Percentiles rank a stretch among this genome's conserved stretches.
phyloP scores from a whole-genome alignment of 2,113 vertebrate species.

The Syngnathus typhle region DNA sequence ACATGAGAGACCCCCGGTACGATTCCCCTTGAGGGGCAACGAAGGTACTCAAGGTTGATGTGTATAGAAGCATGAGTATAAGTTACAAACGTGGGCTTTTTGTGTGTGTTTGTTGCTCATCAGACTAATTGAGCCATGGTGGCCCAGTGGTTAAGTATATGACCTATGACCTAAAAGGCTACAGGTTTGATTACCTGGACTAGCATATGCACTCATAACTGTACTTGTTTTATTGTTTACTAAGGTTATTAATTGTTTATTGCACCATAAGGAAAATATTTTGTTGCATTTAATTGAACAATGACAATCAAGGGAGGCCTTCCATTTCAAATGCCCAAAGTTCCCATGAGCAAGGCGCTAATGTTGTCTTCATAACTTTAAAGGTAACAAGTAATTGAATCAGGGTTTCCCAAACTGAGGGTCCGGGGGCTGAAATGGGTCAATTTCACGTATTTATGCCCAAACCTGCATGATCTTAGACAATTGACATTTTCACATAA shows the following conservation, averaged over 20 bases:
- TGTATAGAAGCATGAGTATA: neutral
- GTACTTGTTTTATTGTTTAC: neutral
- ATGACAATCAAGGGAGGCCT: neutral
- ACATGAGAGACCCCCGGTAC: neutral
- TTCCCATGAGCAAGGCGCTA: neutral
- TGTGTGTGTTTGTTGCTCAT: neutral
- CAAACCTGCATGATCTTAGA: neutral
- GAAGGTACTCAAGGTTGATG: neutral
- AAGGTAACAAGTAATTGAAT: neutral
- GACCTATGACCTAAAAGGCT: constrained; percentile 1
- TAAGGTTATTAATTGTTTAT: neutral
- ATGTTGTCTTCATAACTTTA: neutral
- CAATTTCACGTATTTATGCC: neutral
- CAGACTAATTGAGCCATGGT: neutral
- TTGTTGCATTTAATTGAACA: too few species aligned
- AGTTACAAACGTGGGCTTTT: neutral
- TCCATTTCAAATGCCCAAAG: neutral
- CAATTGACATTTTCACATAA: constrained; percentile 1
- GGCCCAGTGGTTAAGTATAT: neutral
- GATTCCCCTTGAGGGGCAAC: neutral
- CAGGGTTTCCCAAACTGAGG: neutral
- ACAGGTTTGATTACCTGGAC: constrained; percentile 3
- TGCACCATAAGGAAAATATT: neutral
- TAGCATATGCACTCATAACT: neutral
- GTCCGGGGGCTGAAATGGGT: neutral